Evolutionary conservation across 1,140 invertebrate species (phyloP), one percentile per base, ranked within the genome.

Genomic region (Brevipalpus yothersi): DNA sequence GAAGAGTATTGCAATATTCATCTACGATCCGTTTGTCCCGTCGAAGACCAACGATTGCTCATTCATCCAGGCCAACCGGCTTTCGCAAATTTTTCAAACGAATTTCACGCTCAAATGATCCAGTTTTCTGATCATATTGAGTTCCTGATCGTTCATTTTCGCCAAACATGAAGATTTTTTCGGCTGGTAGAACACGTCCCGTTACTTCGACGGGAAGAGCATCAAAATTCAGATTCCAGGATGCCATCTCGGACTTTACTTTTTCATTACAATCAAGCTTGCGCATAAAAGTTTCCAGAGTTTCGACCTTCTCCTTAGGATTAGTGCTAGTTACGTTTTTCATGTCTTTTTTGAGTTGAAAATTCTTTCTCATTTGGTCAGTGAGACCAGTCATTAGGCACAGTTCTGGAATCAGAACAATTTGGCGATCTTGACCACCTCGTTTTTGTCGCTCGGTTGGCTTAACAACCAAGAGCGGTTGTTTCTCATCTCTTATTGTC

Each of bases 241-340:
- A 66, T 0, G 62, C 65, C 60, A 76, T 65, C 54, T 73, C 69
- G 13, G 64, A 60, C 10, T 60, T 65, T 13, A 73, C 70, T 55
- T 72, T 68, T 56, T 65, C 54, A 53, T 65, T 68, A 31, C n/a
- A 11, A 56, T 69, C 69, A 0, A 75, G 67, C 60, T 64, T 63
- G 12, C 67, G 49, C 0, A 73, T 62, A 40, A 66, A 66, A 0
- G 7, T 51, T 5, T 58, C 4, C 21, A 64, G 53, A 55, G 54
- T 58, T 11, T 21, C 23, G 11, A 62, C 61, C 21, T 62, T 49
- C 4, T 40, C 8, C 5, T 2, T 21, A 13, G 65, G 65, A 55
- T 60, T 56, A 1, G 93, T 74, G 63, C 82, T 72, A 0, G 86
- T 92, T 59, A 82, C 77, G 0, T 69, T 68, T 0, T 80, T 78